Conservation (phyloP, 2,113 vertebrate species). For the Brienomyrus brachyistius region DNA sequence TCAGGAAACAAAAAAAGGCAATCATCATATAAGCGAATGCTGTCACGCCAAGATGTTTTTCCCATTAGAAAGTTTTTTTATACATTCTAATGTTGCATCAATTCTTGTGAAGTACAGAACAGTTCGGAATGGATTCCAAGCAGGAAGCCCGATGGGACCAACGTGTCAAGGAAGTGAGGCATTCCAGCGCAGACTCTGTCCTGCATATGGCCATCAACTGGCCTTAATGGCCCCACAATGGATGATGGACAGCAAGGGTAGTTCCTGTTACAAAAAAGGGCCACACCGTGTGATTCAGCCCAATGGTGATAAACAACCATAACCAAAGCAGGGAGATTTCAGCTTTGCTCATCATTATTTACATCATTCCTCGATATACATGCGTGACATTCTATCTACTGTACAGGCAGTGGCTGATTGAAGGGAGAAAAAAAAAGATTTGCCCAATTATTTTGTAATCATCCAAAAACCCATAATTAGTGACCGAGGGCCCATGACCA, state of each 20-base stretch:
- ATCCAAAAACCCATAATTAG: neutral
- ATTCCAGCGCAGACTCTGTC: neutral
- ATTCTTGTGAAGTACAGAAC: neutral
- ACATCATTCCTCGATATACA: neutral
- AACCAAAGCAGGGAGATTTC: neutral
- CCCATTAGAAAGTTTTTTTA: neutral
- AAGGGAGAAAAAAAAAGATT: neutral
- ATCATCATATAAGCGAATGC: neutral
- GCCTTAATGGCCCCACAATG: neutral
- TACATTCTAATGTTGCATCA: neutral
- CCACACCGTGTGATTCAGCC: neutral
- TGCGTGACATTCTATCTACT: neutral
- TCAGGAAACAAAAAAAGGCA: constrained; percentile 3
- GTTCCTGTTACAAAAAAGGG: neutral
- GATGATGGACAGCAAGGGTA: neutral
- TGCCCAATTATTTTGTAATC: neutral
- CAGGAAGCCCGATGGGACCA: neutral
- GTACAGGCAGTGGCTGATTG: neutral
- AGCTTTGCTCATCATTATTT: neutral
- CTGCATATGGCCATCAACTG: neutral
- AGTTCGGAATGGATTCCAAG: neutral
- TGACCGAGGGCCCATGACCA: neutral
- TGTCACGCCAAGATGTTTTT: neutral
- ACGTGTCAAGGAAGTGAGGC: neutral
- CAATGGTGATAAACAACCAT: neutral